Conservation (phyloP, 2,888 invertebrate species). For the Amiota communis region DNA sequence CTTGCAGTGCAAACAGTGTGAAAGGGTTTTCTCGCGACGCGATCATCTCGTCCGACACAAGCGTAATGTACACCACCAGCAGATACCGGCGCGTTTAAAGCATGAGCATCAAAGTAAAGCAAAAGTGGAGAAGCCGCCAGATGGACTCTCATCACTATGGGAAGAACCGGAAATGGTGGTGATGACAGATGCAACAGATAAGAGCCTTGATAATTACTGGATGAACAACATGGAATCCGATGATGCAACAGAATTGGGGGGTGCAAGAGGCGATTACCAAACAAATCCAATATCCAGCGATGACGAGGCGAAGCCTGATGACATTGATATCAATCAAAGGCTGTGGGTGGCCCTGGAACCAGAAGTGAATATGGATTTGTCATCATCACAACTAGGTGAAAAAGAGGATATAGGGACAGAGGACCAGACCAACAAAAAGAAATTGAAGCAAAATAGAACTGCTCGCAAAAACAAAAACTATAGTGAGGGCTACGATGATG, state of each 20-base stretch:
- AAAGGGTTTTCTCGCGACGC: conserved; percentile 73
- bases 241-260: conserved; percentile 33
- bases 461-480: conserved; percentile 29
- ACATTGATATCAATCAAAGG: conserved; percentile 30
- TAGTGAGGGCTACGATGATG: conserved; percentile 34
- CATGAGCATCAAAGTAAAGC: background rate
- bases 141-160: conserved; percentile 22
- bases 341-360: conserved; percentile 9
- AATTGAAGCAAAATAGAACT: conserved; percentile 24
- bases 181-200: conserved; percentile 43
- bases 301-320: conserved; percentile 51
- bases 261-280: conserved; percentile 47
- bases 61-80: conserved; percentile 69
- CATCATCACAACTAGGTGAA: background rate
- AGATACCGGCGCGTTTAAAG: background rate
- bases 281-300: conserved; percentile 68
- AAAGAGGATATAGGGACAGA: background rate
- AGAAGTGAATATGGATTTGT: conserved; percentile 18
- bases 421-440: background rate
- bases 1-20: conserved; percentile 72
- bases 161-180: conserved; percentile 24
- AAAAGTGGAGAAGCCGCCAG: background rate
- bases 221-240: conserved; percentile 39
- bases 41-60: conserved; percentile 75
- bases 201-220: background rate